Evolutionary conservation across 2,113 vertebrate genomes (phyloP).

Genomic region (Dasyornis broadbenti): DNA sequence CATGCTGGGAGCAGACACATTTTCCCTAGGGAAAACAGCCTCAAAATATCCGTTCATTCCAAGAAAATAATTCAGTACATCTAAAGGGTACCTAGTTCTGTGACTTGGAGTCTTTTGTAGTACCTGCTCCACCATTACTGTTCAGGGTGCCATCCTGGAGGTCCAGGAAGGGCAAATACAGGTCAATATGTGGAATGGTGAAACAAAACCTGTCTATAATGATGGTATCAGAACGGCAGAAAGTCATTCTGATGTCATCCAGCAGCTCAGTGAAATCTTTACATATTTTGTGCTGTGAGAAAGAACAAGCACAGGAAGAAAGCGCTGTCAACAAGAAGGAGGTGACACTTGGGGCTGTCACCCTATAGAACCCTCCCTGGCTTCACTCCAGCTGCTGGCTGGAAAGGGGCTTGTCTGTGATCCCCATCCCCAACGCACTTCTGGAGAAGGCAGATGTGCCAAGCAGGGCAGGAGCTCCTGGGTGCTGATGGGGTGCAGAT

Average conservation of each 20-base stretch:
- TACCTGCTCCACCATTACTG: not conserved
- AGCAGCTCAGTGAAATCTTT: conserved; percentile 29
- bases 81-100: not conserved
- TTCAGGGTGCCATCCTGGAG: conserved; percentile 13
- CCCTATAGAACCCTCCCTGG: not conserved
- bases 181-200: conserved; percentile 23
- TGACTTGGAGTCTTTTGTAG: not conserved
- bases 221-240: not conserved
- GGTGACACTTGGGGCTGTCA: not conserved
- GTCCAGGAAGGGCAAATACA: conserved; percentile 35
- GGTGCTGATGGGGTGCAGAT: not conserved
- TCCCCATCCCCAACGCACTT: not conserved
- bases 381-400: not conserved
- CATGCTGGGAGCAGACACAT: not conserved
- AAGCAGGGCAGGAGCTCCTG: not conserved
- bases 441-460: not conserved
- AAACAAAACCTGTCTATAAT: conserved; percentile 43
- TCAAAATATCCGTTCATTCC: not conserved
- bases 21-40: not conserved
- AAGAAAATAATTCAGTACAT: not conserved
- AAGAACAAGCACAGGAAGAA: not conserved
- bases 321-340: not conserved
- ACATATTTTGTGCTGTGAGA: not conserved
- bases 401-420: not conserved
- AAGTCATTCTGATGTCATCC: conserved; percentile 21